Evolutionary conservation across 2,797 vertebrate genomes (phyloP), one percentile per base, ranked within the genome.

Genomic region (Lates japonicus): DNA sequence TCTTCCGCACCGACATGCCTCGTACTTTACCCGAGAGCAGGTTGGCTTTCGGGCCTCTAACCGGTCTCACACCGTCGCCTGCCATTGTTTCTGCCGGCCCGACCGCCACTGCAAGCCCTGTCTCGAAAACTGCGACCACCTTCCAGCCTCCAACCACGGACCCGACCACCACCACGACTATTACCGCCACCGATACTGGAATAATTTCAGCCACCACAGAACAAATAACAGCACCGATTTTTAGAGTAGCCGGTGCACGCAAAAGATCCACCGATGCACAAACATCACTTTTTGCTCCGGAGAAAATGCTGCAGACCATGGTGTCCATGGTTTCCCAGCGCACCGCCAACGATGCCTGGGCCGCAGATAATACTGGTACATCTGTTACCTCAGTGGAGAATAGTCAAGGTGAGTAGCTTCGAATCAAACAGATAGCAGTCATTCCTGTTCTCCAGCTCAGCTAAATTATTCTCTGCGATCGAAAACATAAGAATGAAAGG

Each of bases 401-500:
- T 37, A 82, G 78, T 59, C 94, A 94, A 94, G 95, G 95, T 95
- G 92, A 94, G 95, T 86, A 29, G 14, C 31, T 17, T 31, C n/a
- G 12, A 72, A 20, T 25, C 5, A 11, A 35, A 57, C 8, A 20
- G 2, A 33, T 19, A 0, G 29, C 19, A 33, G 35, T 6, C 3
- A 44, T 2, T 8, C 17, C 1, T 2, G 4, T 7, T 13, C 42
- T 49, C n/a, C 5, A 54, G 25, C 52, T 29, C 7, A 8, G 4
- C 12, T 5, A 2, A 22, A 35, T 35, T 0, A 57, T 14, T 44
- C 46, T 31, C 22, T 31, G 6, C 12, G 49, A 29, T 8, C 11
- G 9, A 1, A 5, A 12, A 41, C 19, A 58, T 12, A 5, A 3
- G 0, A 9, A 17, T 46, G 35, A 0, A 9, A 17, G 54, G 41